These are phyloP conservation scores for Geodia barretti DNA, from an alignment of 37 sponge, comb jelly and placozoan genomes.

Conservation along the genomic window DNA sequence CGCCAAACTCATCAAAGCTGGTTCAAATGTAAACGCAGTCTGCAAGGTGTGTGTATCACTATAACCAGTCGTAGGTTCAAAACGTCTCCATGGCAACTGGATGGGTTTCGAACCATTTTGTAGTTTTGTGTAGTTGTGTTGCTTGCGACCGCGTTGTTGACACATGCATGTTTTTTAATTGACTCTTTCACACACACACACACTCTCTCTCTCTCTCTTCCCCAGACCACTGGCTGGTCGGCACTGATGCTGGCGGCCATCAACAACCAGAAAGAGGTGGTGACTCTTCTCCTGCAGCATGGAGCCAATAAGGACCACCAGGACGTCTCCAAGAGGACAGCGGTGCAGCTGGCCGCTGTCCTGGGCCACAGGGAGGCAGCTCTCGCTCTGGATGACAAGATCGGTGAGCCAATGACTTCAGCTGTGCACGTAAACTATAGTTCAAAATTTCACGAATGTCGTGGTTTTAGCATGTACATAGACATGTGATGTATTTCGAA, in stretches of 20 bases:
- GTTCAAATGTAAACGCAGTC: slow-evolving; percentile 29
- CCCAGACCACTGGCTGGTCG: slow-evolving; percentile 49
- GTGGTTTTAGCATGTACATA: too few relatives aligned
- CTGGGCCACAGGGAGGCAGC: slow-evolving; percentile 45
- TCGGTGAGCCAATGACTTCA: background rate
- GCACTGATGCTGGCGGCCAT: slow-evolving; percentile 83
- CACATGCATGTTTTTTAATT: too few relatives aligned
- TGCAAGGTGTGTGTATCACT: background rate
- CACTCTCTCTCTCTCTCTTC: background rate
- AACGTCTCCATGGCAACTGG: background rate
- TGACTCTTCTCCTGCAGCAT: slow-evolving; percentile 48
- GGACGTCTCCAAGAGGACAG: slow-evolving; percentile 34
- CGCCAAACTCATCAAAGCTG: slow-evolving; percentile 43
- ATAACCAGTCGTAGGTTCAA: too few relatives aligned
- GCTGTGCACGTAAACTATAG: too few relatives aligned
- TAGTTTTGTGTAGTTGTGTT: too few relatives aligned
- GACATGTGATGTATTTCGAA: too few relatives aligned
- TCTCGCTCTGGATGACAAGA: slow-evolving; percentile 14
- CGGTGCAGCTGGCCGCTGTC: slow-evolving; percentile 35
- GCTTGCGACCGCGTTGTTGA: too few relatives aligned
- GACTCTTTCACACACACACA: background rate
- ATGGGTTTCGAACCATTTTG: too few relatives aligned
- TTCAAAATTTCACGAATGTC: too few relatives aligned
- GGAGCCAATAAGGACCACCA: slow-evolving; percentile 52
- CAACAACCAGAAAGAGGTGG: slow-evolving; percentile 63